phyloP scores from a whole-genome alignment of 2,113 vertebrate species.

The Rhinoderma darwinii region DNA sequence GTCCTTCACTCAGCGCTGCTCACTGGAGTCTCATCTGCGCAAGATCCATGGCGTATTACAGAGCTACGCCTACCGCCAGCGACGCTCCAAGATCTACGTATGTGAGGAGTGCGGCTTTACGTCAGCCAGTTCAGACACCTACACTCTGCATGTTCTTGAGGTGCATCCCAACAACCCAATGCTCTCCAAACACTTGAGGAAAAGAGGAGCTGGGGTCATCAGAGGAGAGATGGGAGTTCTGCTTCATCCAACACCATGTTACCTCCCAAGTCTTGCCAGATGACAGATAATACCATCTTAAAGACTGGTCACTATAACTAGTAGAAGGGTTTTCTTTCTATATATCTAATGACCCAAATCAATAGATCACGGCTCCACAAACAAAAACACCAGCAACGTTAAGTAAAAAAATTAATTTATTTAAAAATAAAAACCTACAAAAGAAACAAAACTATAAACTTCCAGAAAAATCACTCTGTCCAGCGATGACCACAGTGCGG shows the following conservation, averaged over 20 bases:
- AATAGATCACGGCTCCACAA: neutral
- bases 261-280: neutral
- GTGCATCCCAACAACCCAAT: conserved; percentile 74
- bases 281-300: neutral
- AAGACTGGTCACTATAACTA: neutral
- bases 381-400: neutral
- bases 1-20: conserved; percentile 89
- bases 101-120: conserved; percentile 90
- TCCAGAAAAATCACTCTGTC: conserved; percentile 79
- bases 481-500: conserved; percentile 93
- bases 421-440: conserved; percentile 24
- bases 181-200: conserved; percentile 73
- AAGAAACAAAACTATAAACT: neutral
- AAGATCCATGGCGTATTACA: conserved; percentile 85
- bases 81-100: conserved; percentile 88
- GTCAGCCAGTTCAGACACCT: conserved; percentile 76
- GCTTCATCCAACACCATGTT: conserved; percentile 64
- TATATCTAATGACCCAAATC: neutral
- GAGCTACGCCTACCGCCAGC: conserved; percentile 85
- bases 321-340: neutral
- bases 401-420: conserved; percentile 49
- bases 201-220: conserved; percentile 64
- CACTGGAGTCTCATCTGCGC: conserved; percentile 85
- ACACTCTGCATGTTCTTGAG: conserved; percentile 77
- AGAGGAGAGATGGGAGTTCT: conserved; percentile 68